A percentile compares a stretch with the other conserved stretches of the same genome.
Evolutionary conservation across 2,888 invertebrate species (phyloP).

Genomic region (Linyphia triangularis): DNA sequence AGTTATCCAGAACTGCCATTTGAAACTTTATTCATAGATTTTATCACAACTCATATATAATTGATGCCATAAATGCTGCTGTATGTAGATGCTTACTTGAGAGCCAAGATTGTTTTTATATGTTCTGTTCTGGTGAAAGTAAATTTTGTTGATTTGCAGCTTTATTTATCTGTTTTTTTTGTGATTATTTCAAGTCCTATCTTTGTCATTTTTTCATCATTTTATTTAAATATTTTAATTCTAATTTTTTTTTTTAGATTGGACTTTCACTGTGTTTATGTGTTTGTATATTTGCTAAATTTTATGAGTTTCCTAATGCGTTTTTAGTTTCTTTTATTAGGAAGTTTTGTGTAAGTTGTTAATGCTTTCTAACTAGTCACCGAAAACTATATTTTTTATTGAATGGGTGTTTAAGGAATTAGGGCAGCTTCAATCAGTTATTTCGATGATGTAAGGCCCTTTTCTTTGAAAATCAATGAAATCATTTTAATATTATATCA

Average conservation of each 20-base stretch:
- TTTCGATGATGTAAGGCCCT: neutral
- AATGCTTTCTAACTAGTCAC: neutral
- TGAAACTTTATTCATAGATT: constrained; percentile 54
- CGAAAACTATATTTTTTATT: neutral
- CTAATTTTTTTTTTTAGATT: neutral
- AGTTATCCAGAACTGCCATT: constrained; percentile 9
- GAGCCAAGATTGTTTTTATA: constrained; percentile 1
- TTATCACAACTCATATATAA: constrained; percentile 57
- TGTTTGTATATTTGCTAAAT: neutral
- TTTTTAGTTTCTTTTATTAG: neutral
- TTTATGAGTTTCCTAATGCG: neutral
- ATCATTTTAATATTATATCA: neutral
- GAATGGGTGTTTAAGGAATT: neutral
- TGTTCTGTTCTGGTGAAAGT: constrained; percentile 17
- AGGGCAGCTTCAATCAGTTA: neutral
- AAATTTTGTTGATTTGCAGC: constrained; percentile 20
- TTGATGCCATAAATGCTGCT: constrained; percentile 64
- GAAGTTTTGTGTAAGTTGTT: neutral
- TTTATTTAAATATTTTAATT: constrained; percentile 15
- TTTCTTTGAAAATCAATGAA: neutral
- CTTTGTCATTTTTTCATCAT: neutral
- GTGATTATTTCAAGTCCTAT: constrained; percentile 13
- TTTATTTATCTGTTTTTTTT: constrained; percentile 33
- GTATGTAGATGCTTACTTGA: constrained; percentile 56
- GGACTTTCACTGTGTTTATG: constrained; percentile 3